Percentiles rank a stretch among this genome's conserved stretches.
phyloP scores from a whole-genome alignment of 2,797 vertebrate species.

The Danio choprae region DNA sequence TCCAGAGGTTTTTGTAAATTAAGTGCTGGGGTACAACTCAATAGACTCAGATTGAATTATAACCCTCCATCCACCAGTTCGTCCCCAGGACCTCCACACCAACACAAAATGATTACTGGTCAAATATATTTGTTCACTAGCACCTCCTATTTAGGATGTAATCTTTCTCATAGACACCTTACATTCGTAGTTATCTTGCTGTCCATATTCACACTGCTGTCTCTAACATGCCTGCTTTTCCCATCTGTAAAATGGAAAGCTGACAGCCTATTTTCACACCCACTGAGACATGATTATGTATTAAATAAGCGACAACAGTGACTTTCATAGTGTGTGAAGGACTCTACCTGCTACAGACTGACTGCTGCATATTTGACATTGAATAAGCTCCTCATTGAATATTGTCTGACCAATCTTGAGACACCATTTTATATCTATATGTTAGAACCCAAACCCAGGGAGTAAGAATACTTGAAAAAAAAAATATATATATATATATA shows the following conservation, averaged over 20 bases:
- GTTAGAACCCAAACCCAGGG: conserved; percentile 42
- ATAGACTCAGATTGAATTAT: conserved; percentile 82
- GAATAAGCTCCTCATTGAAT: conserved; percentile 72
- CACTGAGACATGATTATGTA: conserved; percentile 71
- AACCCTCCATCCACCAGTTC: conserved; percentile 54
- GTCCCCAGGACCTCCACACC: conserved; percentile 68
- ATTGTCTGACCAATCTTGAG: conserved; percentile 66
- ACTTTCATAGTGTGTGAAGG: conserved; percentile 73
- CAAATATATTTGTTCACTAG: conserved; percentile 76
- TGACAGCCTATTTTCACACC: conserved; percentile 70
- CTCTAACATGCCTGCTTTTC: conserved; percentile 70
- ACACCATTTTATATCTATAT: conserved; percentile 78
- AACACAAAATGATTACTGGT: conserved; percentile 74
- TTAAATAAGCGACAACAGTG: conserved; percentile 66
- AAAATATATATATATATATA: no score
- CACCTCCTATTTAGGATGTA: conserved; percentile 72
- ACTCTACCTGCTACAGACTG: conserved; percentile 65
- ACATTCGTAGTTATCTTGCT: conserved; percentile 77
- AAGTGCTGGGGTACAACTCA: conserved; percentile 79
- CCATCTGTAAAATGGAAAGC: conserved; percentile 80
- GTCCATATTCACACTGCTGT: conserved; percentile 78
- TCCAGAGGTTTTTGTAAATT: conserved; percentile 71
- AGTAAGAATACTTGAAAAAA: conserved; percentile 61
- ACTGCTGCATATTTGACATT: conserved; percentile 72
- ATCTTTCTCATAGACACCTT: conserved; percentile 71